These are phyloP conservation scores for Thaleichthys pacificus DNA, from an alignment of 2,797 vertebrate species.

Conservation along the genomic window DNA sequence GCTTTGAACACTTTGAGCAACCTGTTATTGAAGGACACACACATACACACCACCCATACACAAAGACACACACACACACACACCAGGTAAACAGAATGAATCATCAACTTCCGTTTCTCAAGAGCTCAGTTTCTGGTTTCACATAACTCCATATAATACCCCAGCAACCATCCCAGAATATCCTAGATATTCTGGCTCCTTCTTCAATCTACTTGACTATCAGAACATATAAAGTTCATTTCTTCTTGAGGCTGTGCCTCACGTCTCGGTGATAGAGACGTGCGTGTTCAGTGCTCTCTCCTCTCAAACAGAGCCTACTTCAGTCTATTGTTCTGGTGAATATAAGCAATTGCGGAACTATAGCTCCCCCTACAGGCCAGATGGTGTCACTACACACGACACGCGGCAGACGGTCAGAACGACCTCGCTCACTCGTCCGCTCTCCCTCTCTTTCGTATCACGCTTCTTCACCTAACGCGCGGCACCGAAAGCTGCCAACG, in stretches of 20 bases:
- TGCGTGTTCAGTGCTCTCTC: neutral
- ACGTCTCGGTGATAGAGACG: too few relatives aligned
- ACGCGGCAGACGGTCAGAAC: slow-evolving; percentile 13
- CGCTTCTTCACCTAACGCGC: slow-evolving; percentile 57
- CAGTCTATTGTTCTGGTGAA: neutral
- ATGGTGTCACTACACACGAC: neutral
- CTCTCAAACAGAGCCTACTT: neutral
- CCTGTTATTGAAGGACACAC: slow-evolving; percentile 68
- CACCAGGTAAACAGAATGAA: neutral
- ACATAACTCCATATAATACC: neutral
- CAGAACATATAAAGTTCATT: too few relatives aligned
- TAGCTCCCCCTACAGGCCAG: slow-evolving; percentile 47
- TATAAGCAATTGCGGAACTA: slow-evolving; percentile 27
- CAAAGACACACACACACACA: neutral
- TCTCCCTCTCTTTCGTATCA: slow-evolving; percentile 23
- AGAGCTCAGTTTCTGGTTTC: neutral
- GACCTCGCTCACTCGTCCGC: neutral
- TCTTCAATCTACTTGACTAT: too few relatives aligned
- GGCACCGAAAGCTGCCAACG: slow-evolving; percentile 44
- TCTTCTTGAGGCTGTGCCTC: too few relatives aligned
- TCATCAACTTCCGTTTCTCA: neutral
- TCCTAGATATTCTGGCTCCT: neutral
- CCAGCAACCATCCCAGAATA: too few relatives aligned
- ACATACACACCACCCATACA: slow-evolving; percentile 16
- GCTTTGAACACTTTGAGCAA: slow-evolving; percentile 88